Percentiles rank a stretch among this genome's conserved stretches.
Conservation (phyloP, 1,140 invertebrate species). For the Samia ricini region DNA sequence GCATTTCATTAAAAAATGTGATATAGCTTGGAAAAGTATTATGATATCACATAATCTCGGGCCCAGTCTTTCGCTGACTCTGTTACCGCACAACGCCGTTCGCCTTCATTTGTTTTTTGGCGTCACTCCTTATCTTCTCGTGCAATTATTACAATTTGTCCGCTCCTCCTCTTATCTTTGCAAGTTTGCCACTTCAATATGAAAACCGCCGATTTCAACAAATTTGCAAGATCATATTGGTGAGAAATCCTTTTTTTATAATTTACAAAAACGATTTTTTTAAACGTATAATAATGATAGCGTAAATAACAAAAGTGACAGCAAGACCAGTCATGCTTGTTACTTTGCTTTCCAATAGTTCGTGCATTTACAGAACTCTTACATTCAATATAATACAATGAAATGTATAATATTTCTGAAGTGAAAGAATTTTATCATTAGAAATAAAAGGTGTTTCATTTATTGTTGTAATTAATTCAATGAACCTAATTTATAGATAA, state of each 20-base stretch:
- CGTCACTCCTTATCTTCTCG: slow-evolving; percentile 74
- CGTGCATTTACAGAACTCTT: slow-evolving; percentile 51
- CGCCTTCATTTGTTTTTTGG: slow-evolving; percentile 75
- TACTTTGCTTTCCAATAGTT: slow-evolving; percentile 55
- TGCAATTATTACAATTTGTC: slow-evolving; percentile 77
- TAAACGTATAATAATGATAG: slow-evolving; percentile 70
- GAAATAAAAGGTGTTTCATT: too few species aligned
- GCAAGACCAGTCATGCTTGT: slow-evolving; percentile 49
- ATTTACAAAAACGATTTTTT: slow-evolving; percentile 55
- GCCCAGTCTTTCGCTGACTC: slow-evolving; percentile 28
- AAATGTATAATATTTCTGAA: slow-evolving; percentile 30
- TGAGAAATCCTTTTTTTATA: slow-evolving; percentile 57
- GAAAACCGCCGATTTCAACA: slow-evolving; percentile 68
- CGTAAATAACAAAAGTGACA: slow-evolving; percentile 61
- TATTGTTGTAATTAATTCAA: too few species aligned
- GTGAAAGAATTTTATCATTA: too few species aligned
- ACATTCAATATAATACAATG: slow-evolving; percentile 41
- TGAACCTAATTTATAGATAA: too few species aligned
- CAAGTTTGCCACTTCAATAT: slow-evolving; percentile 69
- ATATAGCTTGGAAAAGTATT: slow-evolving; percentile 4
- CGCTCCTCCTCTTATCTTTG: slow-evolving; percentile 74
- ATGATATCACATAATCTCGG: slow-evolving; percentile 45
- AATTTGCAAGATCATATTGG: slow-evolving; percentile 71
- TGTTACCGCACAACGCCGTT: slow-evolving; percentile 28
- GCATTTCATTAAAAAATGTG: too few species aligned